A percentile compares a stretch with the other conserved stretches of the same genome.
Conservation (phyloP, 1,140 invertebrate species). For the Leucophenga varia region DNA sequence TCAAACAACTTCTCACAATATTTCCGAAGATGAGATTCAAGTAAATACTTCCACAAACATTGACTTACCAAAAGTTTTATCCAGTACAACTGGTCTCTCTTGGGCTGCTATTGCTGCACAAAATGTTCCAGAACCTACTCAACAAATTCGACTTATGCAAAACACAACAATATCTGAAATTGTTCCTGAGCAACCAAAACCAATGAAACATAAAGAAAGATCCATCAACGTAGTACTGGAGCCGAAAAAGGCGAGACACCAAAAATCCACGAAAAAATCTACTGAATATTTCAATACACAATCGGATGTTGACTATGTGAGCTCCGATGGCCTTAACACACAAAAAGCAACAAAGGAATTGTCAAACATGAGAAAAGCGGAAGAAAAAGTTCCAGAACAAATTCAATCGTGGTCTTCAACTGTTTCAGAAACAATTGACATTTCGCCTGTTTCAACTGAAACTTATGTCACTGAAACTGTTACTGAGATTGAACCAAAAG, state of each 20-base stretch:
- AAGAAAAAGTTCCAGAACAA: neutral
- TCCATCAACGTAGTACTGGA: too few species aligned
- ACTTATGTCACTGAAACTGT: neutral
- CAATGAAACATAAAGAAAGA: too few species aligned
- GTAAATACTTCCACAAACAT: too few species aligned
- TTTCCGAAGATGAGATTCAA: too few species aligned
- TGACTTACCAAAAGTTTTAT: too few species aligned
- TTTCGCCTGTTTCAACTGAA: neutral
- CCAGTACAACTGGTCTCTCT: conserved; percentile 34
- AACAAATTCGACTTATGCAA: conserved; percentile 35
- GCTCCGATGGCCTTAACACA: too few species aligned
- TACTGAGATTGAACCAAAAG: neutral
- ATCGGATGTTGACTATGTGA: too few species aligned
- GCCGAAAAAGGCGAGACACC: conserved; percentile 32
- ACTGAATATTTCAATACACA: too few species aligned
- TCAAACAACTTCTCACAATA: too few species aligned
- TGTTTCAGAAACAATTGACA: conserved; percentile 18
- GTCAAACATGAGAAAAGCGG: too few species aligned
- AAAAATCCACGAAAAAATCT: conserved; percentile 37
- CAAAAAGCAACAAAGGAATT: too few species aligned
- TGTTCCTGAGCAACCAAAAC: neutral
- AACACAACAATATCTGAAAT: conserved; percentile 15
- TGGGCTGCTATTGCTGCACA: conserved; percentile 50
- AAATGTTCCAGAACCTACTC: conserved; percentile 46
- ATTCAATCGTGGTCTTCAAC: conserved; percentile 38